Base-by-base conservation (phyloP, 2,888 invertebrate genomes). In the Bombylius discolor region DNA sequence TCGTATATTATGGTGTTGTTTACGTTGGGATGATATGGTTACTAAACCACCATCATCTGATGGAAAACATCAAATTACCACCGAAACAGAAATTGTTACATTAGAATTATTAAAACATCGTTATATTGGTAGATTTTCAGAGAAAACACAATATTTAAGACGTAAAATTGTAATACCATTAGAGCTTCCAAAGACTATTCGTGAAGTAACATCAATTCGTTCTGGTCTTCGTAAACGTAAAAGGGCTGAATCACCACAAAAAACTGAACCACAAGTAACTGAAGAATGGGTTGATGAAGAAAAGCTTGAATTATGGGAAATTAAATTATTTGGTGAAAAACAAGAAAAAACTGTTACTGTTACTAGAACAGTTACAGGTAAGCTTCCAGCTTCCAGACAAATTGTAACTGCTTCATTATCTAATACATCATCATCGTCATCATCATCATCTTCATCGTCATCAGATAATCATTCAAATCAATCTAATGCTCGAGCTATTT, bases 271-370 rank as follows among this genome's bases (percentile, higher is more conserved):
- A 0, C 91, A 93, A 77, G 91, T 96, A 12, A 83, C 87, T 0
- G 96, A 97, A 73, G 89, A 90, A 67, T 97, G 97, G 97, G 88
- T 95, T 0, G 93, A 94, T 63, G 97, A 98, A 73, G 94, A 95
- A 62, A 89, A 91, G 69, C 75, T 98, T 49, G 96, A 97, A 68
- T 74, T 98, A 46, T 97, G 96, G 96, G 96, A 97, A 76, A 94
- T 97, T 58, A 91, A 91, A 66, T 86, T 89, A 66, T 94, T 92
- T 70, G 90, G 90, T 32, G 93, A 94, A 72, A 84, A 82, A 74
- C 75, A 82, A 72, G 84, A 84, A 73, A 83, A 81, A 70, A 83
- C 84, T 72, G 81, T 91, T 69, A 85, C 91, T 68, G 81, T 89
- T 75, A 47, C 62, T 62, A 7, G 67, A 66, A 83, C 89, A 64